These are phyloP conservation scores for Drosophila lini DNA, from an alignment of 1,140 invertebrate species.

Conservation along the genomic window DNA sequence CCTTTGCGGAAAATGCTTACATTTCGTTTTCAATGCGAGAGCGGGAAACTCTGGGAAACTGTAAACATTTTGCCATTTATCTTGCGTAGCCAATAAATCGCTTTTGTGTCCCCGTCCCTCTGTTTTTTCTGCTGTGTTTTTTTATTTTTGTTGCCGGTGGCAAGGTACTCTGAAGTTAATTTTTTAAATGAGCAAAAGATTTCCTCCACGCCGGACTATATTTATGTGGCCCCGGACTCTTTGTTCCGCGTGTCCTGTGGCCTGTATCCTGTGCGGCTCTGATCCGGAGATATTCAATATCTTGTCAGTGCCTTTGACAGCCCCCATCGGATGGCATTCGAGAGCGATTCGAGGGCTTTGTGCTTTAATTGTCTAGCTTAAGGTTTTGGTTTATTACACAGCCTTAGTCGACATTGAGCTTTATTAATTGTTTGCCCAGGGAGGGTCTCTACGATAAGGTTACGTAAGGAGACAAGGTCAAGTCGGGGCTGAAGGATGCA, in stretches of 20 bases:
- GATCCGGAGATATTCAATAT: conserved; percentile 44
- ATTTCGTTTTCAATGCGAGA: conserved; percentile 65
- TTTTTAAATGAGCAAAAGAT: conserved; percentile 74
- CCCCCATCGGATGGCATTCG: conserved; percentile 35
- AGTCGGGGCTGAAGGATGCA: background rate
- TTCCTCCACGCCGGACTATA: conserved; percentile 45
- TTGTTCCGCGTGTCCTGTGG: conserved; percentile 11
- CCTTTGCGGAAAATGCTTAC: conserved; percentile 76
- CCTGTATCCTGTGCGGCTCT: conserved; percentile 25
- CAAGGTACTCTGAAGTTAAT: conserved; percentile 72
- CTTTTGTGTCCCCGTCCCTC: conserved; percentile 45
- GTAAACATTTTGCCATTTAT: conserved; percentile 81
- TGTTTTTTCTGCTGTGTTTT: conserved; percentile 4
- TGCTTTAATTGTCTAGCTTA: conserved; percentile 78
- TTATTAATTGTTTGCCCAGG: conserved; percentile 70
- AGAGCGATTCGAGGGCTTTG: conserved; percentile 45
- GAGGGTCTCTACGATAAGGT: conserved; percentile 12
- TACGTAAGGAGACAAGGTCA: conserved; percentile 35
- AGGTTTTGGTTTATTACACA: conserved; percentile 69
- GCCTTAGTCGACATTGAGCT: conserved; percentile 66
- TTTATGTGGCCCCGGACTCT: conserved; percentile 22
- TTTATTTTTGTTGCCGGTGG: conserved; percentile 13
- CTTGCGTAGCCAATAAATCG: conserved; percentile 79
- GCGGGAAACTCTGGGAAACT: conserved; percentile 54
- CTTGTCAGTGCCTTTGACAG: conserved; percentile 68